Percentiles rank a stretch among this genome's conserved stretches.
Evolutionary conservation across 2,797 vertebrate species (phyloP).

Genomic region (Etheostoma perlongum): DNA sequence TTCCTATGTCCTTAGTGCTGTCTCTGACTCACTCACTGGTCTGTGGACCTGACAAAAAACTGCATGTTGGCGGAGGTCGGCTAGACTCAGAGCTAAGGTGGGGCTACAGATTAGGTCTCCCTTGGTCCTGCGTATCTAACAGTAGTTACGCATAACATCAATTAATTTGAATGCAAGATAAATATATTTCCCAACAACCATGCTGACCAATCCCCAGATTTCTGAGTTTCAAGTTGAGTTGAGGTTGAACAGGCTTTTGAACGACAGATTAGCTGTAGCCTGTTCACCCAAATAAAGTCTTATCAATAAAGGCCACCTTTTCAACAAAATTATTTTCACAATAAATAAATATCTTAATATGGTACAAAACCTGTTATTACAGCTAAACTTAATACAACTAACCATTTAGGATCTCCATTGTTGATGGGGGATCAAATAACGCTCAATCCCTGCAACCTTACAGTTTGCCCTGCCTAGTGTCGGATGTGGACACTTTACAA

Average conservation of each 20-base stretch:
- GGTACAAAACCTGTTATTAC: too few relatives aligned
- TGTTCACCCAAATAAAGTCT: not conserved
- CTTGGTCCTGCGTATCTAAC: too few relatives aligned
- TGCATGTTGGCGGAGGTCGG: too few relatives aligned
- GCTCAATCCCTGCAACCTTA: not conserved
- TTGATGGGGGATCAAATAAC: not conserved
- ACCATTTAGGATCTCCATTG: not conserved
- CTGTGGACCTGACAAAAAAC: too few relatives aligned
- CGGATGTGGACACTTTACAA: constrained; percentile 19
- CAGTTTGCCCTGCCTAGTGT: constrained; percentile 2
- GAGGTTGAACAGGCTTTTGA: too few relatives aligned
- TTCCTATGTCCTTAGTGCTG: too few relatives aligned
- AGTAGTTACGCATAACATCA: too few relatives aligned
- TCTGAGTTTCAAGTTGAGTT: not conserved
- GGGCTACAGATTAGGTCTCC: too few relatives aligned
- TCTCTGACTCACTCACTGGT: too few relatives aligned
- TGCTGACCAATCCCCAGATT: not conserved
- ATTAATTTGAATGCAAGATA: too few relatives aligned
- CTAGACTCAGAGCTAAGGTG: too few relatives aligned
- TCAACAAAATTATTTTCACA: not conserved
- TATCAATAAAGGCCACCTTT: not conserved
- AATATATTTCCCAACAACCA: not conserved
- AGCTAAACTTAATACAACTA: not conserved
- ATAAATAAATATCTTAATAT: not conserved
- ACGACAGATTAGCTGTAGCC: not conserved